Conservation (phyloP, 2,888 invertebrate genomes). For the Diarsia brunnea region DNA sequence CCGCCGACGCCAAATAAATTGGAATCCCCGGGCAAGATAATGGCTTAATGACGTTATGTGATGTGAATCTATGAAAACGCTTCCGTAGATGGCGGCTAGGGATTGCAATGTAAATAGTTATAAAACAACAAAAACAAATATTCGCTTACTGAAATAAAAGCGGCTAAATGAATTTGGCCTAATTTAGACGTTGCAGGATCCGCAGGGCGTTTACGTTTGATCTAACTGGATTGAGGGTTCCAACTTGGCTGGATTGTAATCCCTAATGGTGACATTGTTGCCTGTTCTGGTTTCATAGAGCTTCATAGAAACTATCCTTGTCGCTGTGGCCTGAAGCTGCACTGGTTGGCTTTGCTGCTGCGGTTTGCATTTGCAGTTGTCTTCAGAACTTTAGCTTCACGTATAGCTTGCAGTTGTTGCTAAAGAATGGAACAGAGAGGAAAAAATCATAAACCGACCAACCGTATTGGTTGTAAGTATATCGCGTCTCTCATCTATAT, state of each 20-base stretch:
- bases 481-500: background rate
- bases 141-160: background rate
- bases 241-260: background rate
- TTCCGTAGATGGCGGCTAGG: background rate
- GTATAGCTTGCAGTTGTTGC: background rate
- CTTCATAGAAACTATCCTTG: background rate
- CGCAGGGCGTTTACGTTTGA: background rate
- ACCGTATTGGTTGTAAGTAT: background rate
- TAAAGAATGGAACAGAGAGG: background rate
- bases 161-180: background rate
- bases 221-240: background rate
- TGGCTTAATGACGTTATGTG: too few relatives aligned
- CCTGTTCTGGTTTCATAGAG: background rate
- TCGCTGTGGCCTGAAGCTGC: background rate
- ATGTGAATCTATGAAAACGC: background rate
- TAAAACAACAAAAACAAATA: background rate
- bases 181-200: background rate
- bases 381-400: background rate
- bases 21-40: too few relatives aligned
- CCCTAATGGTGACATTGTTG: background rate
- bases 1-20: too few relatives aligned
- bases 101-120: background rate
- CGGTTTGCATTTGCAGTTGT: background rate
- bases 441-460: background rate
- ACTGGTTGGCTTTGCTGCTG: background rate